Conservation (phyloP, 2,113 vertebrate species). For the Lichenostomus cassidix region DNA sequence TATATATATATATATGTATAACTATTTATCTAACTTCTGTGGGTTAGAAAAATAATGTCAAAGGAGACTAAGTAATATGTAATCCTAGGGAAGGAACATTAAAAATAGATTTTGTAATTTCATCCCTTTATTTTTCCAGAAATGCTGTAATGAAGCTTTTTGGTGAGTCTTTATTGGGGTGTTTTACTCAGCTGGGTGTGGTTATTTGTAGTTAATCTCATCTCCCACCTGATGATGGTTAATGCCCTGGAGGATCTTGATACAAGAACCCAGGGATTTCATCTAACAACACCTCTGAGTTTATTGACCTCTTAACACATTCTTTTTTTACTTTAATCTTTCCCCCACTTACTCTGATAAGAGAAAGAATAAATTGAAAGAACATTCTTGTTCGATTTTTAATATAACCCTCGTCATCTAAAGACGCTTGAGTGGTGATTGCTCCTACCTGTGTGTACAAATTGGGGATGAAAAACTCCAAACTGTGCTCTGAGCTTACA, state of each 20-base stretch:
- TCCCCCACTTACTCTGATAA: background rate
- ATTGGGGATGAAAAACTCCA: background rate
- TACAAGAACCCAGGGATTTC: background rate
- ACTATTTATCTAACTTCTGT: background rate
- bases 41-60: background rate
- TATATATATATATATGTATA: background rate
- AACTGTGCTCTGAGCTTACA: background rate
- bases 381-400: background rate
- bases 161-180: background rate
- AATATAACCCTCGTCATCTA: background rate
- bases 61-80: background rate
- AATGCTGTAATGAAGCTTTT: background rate
- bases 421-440: background rate
- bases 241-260: background rate
- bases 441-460: background rate
- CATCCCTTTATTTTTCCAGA: background rate
- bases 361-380: background rate
- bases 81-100: background rate
- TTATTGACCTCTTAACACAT: background rate
- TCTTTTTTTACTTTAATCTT: background rate
- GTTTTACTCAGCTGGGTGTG: background rate
- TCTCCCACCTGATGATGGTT: background rate
- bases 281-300: background rate
- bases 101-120: background rate
- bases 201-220: background rate